Conservation (phyloP, 92 coral and sea anemone species). For the Isaurus tuberculatus region DNA sequence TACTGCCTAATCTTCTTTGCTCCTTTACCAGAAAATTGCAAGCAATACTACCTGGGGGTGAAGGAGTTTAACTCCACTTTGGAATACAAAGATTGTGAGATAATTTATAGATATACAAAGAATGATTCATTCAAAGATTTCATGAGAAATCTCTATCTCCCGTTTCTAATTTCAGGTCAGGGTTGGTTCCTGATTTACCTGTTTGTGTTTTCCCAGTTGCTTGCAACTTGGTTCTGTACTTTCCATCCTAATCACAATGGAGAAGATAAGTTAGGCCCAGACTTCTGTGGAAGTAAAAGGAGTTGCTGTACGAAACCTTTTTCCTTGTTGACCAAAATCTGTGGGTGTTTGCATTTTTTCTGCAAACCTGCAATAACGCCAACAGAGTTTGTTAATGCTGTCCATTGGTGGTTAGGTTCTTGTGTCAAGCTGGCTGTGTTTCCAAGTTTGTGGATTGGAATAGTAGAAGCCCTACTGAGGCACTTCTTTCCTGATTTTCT, state of each 20-base stretch:
- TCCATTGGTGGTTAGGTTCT: constrained; percentile 15
- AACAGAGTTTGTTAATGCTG: constrained; percentile 17
- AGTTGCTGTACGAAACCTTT: background rate
- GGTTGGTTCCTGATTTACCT: constrained; percentile 18
- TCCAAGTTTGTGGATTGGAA: constrained; percentile 20
- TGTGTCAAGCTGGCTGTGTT: constrained; percentile 14
- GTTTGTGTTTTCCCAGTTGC: constrained; percentile 5
- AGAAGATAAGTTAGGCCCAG: constrained; percentile 8
- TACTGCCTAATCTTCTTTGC: background rate
- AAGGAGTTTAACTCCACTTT: constrained; percentile 6
- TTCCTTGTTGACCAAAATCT: constrained; percentile 7
- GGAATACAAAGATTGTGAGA: background rate
- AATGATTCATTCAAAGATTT: constrained; percentile 4
- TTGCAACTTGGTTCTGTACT: constrained; percentile 3
- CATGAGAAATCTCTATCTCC: background rate
- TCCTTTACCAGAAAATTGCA: background rate
- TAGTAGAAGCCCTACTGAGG: background rate
- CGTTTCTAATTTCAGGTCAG: background rate
- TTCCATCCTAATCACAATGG: constrained; percentile 22
- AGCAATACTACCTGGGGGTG: constrained; percentile 10
- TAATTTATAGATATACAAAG: background rate
- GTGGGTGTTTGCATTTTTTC: constrained; percentile 1
- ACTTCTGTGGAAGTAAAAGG: background rate
- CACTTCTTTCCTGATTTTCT: background rate
- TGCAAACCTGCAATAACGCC: constrained; percentile 5